These are phyloP conservation scores for Phalanger gymnotis DNA, from an alignment of 2,797 vertebrate species.

Conservation along the genomic window DNA sequence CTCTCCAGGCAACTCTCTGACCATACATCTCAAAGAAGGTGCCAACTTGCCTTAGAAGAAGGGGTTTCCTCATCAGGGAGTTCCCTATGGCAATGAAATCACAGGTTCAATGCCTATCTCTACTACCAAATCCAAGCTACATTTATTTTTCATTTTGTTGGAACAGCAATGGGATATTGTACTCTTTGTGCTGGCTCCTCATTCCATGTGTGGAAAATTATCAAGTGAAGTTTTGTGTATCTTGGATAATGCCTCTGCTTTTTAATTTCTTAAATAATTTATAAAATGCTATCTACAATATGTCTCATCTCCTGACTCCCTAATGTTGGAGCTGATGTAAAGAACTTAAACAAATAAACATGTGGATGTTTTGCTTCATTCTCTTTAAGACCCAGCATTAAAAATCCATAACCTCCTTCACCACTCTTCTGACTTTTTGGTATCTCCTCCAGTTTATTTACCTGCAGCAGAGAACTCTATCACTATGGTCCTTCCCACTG, in stretches of 20 bases:
- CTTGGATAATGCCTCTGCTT: slow-evolving; percentile 27
- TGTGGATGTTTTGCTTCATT: slow-evolving; percentile 38
- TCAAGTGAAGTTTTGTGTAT: slow-evolving; percentile 1
- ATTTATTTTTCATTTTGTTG: slow-evolving; percentile 21
- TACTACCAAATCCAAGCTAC: not conserved
- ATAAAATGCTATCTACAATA: slow-evolving; percentile 23
- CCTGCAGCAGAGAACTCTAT: slow-evolving; percentile 53
- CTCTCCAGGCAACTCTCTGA: not conserved
- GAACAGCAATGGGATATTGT: not conserved
- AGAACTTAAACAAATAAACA: slow-evolving; percentile 60
- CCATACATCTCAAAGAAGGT: not conserved
- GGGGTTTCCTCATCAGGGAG: not conserved
- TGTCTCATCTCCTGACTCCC: slow-evolving; percentile 66
- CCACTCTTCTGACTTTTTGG: slow-evolving; percentile 46
- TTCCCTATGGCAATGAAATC: not conserved
- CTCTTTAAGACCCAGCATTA: slow-evolving; percentile 1
- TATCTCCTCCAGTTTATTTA: slow-evolving; percentile 53
- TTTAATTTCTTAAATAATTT: slow-evolving; percentile 54
- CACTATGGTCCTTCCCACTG: slow-evolving; percentile 44
- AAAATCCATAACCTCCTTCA: slow-evolving; percentile 23
- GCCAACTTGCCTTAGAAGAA: not conserved
- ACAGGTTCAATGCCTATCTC: not conserved
- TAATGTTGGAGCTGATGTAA: slow-evolving; percentile 48
- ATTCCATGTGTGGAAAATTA: not conserved
- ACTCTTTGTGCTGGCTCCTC: slow-evolving; percentile 15